Percentiles rank a stretch among this genome's conserved stretches.
Evolutionary conservation across 2,888 invertebrate species (phyloP).

Genomic region (Polydrusus cervinus): DNA sequence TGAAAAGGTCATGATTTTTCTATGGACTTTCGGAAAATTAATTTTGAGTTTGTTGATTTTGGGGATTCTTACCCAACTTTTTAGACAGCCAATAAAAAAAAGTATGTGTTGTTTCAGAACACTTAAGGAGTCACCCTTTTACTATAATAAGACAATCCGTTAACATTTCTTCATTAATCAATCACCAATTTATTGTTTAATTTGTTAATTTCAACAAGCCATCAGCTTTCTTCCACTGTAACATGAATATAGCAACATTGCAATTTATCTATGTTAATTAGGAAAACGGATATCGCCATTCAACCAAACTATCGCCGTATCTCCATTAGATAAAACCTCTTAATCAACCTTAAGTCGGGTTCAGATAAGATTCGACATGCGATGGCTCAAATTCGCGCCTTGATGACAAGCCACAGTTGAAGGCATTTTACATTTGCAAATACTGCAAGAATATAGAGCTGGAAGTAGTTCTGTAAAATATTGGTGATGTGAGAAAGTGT

Average conservation of each 20-base stretch:
- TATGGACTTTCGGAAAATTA: too few relatives aligned
- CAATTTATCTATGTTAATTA: constrained; percentile 26
- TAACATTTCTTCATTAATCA: too few relatives aligned
- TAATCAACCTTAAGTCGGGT: constrained; percentile 36
- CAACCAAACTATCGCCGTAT: constrained; percentile 6
- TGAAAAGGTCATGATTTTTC: too few relatives aligned
- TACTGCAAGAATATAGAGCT: constrained; percentile 15
- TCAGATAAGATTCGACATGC: constrained; percentile 2
- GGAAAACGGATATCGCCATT: constrained; percentile 20
- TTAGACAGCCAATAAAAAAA: too few relatives aligned
- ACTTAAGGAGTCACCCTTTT: too few relatives aligned
- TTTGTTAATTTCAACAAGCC: background rate
- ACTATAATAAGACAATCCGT: too few relatives aligned
- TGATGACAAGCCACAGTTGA: constrained; percentile 23
- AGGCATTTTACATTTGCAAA: constrained; percentile 13
- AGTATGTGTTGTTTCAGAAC: too few relatives aligned
- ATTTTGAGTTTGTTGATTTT: too few relatives aligned
- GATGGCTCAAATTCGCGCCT: background rate
- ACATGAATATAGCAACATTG: constrained; percentile 2
- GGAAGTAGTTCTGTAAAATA: background rate
- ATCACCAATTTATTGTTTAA: background rate
- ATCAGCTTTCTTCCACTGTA: background rate
- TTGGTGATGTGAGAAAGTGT: background rate
- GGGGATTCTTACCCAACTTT: too few relatives aligned
- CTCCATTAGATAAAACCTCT: constrained; percentile 29